These are phyloP conservation scores for Euproctis similis DNA, from an alignment of 2,888 invertebrate genomes.

Conservation along the genomic window DNA sequence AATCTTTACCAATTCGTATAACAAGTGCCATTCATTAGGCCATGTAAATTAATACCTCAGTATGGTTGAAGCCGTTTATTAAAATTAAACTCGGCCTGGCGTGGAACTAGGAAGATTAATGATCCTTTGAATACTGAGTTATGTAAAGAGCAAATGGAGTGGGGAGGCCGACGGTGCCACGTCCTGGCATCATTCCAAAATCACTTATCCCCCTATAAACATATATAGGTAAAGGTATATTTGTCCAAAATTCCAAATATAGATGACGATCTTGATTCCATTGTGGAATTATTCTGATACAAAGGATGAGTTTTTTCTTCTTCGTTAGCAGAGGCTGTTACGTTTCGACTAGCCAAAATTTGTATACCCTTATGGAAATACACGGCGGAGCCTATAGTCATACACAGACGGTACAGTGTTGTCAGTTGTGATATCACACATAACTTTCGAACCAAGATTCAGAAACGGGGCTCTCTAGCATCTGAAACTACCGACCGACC, in stretches of 20 bases:
- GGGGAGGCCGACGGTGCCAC: conserved; percentile 55
- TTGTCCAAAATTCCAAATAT: conserved; percentile 32
- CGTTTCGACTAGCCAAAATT: too few relatives aligned
- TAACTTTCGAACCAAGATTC: too few relatives aligned
- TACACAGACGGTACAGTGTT: too few relatives aligned
- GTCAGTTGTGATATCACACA: too few relatives aligned
- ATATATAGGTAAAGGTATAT: conserved; percentile 35
- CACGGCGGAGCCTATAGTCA: too few relatives aligned
- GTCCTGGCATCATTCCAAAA: conserved; percentile 71
- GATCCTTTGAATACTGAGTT: conserved; percentile 72
- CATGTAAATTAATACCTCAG: conserved; percentile 62
- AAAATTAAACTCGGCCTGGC: conserved; percentile 71
- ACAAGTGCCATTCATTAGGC: conserved; percentile 52
- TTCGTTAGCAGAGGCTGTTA: too few relatives aligned
- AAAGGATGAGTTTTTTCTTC: too few relatives aligned
- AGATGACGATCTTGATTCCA: conserved; percentile 28
- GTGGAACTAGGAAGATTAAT: conserved; percentile 73
- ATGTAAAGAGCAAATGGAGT: conserved; percentile 72
- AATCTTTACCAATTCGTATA: conserved; percentile 37
- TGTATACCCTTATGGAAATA: too few relatives aligned
- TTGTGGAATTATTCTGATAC: too few relatives aligned
- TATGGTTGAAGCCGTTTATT: conserved; percentile 68
- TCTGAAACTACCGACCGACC: too few relatives aligned
- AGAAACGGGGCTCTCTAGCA: too few relatives aligned
- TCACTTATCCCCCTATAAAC: conserved; percentile 63